Evolutionary conservation across 2,113 vertebrate species (phyloP).

Genomic region (Malurus melanocephalus): DNA sequence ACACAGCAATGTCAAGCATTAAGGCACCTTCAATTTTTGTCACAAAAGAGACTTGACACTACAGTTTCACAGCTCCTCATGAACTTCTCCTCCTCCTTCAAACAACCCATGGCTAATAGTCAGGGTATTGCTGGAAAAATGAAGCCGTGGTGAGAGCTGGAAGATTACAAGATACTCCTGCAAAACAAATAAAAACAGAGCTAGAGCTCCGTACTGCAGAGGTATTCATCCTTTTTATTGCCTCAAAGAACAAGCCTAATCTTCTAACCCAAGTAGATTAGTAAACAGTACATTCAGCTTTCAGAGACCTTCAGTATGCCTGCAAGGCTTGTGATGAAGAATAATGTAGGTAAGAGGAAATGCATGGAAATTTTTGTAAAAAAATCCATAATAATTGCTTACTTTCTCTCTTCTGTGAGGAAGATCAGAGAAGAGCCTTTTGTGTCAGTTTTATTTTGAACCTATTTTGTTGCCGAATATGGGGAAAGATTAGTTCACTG

Average conservation of each 20-base stretch:
- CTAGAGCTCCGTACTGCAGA: background rate
- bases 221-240: constrained; percentile 26
- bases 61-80: background rate
- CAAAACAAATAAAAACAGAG: constrained; percentile 30
- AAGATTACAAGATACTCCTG: background rate
- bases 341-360: constrained; percentile 9
- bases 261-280: constrained; percentile 25
- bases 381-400: background rate
- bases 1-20: background rate
- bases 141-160: background rate
- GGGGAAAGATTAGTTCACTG: constrained; percentile 46
- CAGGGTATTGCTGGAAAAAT: background rate
- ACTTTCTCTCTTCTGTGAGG: background rate
- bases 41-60: background rate
- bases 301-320: constrained; percentile 7
- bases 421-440: constrained; percentile 3
- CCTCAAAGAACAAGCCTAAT: background rate
- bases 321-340: constrained; percentile 15
- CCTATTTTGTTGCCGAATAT: constrained; percentile 15
- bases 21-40: background rate
- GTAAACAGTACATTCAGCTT: constrained; percentile 28
- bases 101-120: background rate
- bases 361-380: background rate
- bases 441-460: constrained; percentile 39
- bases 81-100: background rate